Percentiles rank a stretch among this genome's conserved stretches.
Conservation (phyloP, 2,888 invertebrate genomes). For the Lasioglossum leucozonium region DNA sequence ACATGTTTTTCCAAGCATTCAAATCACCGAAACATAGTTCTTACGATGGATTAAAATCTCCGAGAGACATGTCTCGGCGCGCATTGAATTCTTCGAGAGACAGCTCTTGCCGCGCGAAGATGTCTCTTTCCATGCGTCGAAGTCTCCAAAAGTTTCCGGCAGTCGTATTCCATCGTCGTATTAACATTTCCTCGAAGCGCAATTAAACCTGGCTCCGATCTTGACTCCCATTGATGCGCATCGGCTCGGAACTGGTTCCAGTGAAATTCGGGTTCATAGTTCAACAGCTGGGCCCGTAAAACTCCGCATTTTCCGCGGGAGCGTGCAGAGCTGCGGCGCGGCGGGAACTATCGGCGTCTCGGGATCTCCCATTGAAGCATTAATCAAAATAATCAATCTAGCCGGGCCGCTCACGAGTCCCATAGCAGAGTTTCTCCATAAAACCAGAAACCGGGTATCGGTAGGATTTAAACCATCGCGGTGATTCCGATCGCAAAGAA, state of each 20-base stretch:
- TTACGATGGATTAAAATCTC: background rate
- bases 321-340: background rate
- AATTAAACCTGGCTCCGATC: background rate
- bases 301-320: background rate
- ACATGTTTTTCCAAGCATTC: background rate
- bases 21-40: background rate
- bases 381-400: conserved; percentile 19
- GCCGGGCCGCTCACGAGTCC: conserved; percentile 7
- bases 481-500: conserved; percentile 22
- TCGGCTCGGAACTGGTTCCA: background rate
- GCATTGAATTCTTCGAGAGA: too few relatives aligned
- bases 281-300: background rate
- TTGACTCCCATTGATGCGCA: background rate
- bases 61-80: background rate
- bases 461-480: conserved; percentile 7
- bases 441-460: conserved; percentile 15
- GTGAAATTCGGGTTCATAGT: conserved; percentile 17
- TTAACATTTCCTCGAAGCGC: background rate
- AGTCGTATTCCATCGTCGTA: too few relatives aligned
- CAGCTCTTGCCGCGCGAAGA: too few relatives aligned
- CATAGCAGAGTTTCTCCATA: conserved; percentile 26
- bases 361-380: conserved; percentile 14
- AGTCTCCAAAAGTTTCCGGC: too few relatives aligned
- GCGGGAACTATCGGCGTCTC: conserved; percentile 3
- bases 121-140: too few relatives aligned